Conservation (phyloP, 2,797 vertebrate genomes). For the Novumbra hubbsi region DNA sequence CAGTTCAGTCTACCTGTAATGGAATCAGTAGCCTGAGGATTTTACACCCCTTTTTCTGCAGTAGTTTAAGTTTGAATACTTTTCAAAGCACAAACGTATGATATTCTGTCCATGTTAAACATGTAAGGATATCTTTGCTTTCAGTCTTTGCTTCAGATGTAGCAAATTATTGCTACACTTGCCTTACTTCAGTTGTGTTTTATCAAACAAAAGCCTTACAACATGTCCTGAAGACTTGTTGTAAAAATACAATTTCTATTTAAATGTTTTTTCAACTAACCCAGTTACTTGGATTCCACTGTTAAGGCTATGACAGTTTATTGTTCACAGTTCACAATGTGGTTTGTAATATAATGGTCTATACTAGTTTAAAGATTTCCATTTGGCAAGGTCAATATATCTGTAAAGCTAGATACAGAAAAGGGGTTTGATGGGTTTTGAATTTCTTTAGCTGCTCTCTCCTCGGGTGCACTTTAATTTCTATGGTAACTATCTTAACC, state of each 20-base stretch:
- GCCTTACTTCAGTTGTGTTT: no score
- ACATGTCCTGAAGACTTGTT: constrained; percentile 2
- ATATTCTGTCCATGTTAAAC: not conserved
- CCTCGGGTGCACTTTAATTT: not conserved
- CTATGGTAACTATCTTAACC: not conserved
- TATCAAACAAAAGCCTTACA: constrained; percentile 37
- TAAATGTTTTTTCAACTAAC: not conserved
- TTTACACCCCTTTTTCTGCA: not conserved
- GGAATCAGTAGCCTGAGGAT: constrained; percentile 1
- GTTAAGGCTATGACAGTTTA: not conserved
- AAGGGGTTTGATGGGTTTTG: constrained; percentile 5
- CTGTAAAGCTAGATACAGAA: constrained; percentile 3
- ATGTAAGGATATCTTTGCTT: not conserved
- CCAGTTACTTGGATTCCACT: not conserved
- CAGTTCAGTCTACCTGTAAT: not conserved
- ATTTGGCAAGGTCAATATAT: constrained; percentile 13
- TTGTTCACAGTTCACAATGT: constrained; percentile 9
- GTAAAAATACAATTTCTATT: constrained; percentile 5
- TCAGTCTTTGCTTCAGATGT: not conserved
- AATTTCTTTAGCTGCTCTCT: not conserved
- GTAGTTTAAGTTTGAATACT: not conserved
- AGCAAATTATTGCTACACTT: no score
- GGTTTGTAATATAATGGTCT: constrained; percentile 9
- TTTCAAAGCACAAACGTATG: constrained; percentile 33
- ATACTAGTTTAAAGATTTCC: constrained; percentile 13